phyloP scores from a whole-genome alignment of 2,113 vertebrate genomes.

The Heloderma charlesbogerti region DNA sequence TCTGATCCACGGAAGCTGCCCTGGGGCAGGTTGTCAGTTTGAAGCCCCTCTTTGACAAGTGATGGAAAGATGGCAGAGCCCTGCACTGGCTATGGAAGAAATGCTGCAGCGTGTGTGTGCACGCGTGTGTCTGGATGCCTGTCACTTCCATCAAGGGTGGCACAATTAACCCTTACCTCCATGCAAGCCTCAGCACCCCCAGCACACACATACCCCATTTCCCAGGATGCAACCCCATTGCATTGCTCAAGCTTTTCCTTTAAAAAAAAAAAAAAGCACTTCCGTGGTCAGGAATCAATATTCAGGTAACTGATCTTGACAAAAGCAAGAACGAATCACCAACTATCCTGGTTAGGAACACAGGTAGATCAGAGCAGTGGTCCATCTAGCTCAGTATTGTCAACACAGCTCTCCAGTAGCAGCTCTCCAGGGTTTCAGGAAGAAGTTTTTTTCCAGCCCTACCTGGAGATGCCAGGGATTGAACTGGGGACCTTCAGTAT shows the following conservation, averaged over 20 bases:
- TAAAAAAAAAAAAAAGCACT: too few relatives aligned
- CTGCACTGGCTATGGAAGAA: not conserved
- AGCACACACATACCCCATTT: too few relatives aligned
- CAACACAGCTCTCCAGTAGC: too few relatives aligned
- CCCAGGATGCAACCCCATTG: not conserved
- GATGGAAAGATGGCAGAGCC: not conserved
- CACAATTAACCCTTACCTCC: not conserved
- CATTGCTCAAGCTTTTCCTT: not conserved
- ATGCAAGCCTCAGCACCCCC: not conserved
- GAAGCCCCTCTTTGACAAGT: not conserved
- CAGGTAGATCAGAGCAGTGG: too few relatives aligned
- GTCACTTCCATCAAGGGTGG: not conserved
- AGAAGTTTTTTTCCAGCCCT: too few relatives aligned
- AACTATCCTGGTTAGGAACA: not conserved
- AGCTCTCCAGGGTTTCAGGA: too few relatives aligned
- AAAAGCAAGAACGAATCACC: not conserved
- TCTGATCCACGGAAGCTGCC: not conserved
- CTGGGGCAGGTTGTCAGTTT: not conserved
- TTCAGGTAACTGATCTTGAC: too few relatives aligned
- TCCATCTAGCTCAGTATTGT: too few relatives aligned
- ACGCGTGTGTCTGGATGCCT: too few relatives aligned
- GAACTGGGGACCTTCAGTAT: too few relatives aligned
- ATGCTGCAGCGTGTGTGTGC: too few relatives aligned
- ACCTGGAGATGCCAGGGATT: too few relatives aligned
- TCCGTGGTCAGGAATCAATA: not conserved